Evolutionary conservation across 2,113 vertebrate genomes (phyloP).

Genomic region (Pteruthius melanotis): DNA sequence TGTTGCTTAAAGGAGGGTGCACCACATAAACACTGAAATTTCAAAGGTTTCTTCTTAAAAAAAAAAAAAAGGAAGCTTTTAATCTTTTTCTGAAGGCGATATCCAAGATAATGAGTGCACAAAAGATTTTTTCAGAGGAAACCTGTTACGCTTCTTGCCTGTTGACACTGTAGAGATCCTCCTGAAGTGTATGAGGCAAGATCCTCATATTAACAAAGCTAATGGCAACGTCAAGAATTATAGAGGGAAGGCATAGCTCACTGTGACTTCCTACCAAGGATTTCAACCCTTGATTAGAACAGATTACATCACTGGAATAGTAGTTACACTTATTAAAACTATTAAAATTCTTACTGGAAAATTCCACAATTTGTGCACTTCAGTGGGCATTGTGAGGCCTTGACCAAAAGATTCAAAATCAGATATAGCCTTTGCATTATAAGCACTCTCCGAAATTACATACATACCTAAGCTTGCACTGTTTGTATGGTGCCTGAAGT

Average conservation of each 20-base stretch:
- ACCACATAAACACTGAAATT: not conserved
- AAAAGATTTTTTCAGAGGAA: not conserved
- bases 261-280: not conserved
- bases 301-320: not conserved
- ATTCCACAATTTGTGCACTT: not conserved
- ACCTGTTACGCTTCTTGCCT: not conserved
- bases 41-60: not conserved
- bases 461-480: not conserved
- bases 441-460: not conserved
- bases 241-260: fast-evolving
- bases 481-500: not conserved
- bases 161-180: not conserved
- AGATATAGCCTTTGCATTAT: not conserved
- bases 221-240: not conserved
- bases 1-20: not conserved
- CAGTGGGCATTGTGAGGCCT: not conserved
- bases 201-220: not conserved
- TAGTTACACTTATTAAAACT: not conserved
- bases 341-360: not conserved
- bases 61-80: not conserved
- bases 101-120: not conserved
- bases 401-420: not conserved
- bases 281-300: not conserved
- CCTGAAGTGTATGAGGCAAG: not conserved
- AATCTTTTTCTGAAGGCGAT: not conserved